phyloP scores from a whole-genome alignment of 2,888 invertebrate genomes.

The Lasioglossum villosulum region DNA sequence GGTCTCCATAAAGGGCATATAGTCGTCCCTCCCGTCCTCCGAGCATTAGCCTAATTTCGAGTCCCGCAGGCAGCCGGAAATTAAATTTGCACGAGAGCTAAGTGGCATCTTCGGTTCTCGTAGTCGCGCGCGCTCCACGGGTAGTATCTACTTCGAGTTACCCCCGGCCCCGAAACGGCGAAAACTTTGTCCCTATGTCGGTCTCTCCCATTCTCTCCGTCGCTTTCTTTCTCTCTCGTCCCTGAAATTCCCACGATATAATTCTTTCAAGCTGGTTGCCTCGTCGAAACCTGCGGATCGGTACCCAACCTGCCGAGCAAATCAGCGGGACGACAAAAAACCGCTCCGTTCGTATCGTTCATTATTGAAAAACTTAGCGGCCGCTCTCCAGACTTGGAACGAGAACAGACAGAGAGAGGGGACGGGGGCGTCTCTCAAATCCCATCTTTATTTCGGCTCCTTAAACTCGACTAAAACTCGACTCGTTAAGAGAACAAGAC shows the following conservation, averaged over 20 bases:
- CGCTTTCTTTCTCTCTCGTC: neutral
- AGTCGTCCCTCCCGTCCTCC: slow-evolving; percentile 28
- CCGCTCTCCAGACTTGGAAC: neutral
- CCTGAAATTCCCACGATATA: slow-evolving; percentile 62
- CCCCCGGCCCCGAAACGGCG: slow-evolving; percentile 49
- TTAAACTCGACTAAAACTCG: slow-evolving; percentile 27
- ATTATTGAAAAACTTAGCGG: slow-evolving; percentile 26
- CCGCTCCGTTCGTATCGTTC: slow-evolving; percentile 12
- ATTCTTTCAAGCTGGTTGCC: slow-evolving; percentile 57
- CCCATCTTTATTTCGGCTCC: slow-evolving; percentile 30
- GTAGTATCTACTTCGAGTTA: slow-evolving; percentile 57
- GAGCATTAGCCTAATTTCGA: slow-evolving; percentile 68
- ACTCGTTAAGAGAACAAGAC: slow-evolving; percentile 7
- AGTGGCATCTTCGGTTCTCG: slow-evolving; percentile 72
- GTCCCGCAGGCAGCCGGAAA: slow-evolving; percentile 56
- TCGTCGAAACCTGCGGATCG: neutral
- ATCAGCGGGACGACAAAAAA: slow-evolving; percentile 20
- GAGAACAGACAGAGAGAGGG: neutral
- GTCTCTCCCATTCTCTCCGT: neutral
- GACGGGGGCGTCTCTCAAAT: neutral
- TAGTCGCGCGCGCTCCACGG: slow-evolving; percentile 32
- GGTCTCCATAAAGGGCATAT: slow-evolving; percentile 23
- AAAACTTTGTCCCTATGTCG: slow-evolving; percentile 58
- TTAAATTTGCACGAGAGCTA: slow-evolving; percentile 75
- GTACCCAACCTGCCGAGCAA: neutral